A percentile compares a stretch with the other conserved stretches of the same genome.
Conservation (phyloP, 2,113 vertebrate species). For the Bagarius yarrelli region DNA sequence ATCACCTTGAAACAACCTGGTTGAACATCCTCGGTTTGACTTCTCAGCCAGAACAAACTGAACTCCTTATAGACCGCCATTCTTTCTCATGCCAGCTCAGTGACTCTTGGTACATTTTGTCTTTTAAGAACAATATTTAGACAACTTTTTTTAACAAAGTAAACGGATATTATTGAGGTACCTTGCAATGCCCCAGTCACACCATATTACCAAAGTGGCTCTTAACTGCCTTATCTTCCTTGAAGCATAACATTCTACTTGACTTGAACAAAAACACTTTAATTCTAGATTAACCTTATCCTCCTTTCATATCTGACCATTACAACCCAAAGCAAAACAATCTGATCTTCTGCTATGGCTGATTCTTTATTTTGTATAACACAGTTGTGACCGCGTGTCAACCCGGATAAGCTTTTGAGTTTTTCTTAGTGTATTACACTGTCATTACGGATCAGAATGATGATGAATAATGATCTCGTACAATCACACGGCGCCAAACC, state of each 20-base stretch:
- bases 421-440: conserved; percentile 27
- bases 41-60: conserved; percentile 34
- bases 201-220: neutral
- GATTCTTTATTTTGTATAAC: conserved; percentile 13
- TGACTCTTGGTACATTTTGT: conserved; percentile 29
- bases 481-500: neutral
- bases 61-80: conserved; percentile 1
- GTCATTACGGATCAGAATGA: conserved; percentile 33
- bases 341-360: conserved; percentile 2
- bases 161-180: neutral
- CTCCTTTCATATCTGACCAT: neutral
- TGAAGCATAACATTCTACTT: neutral
- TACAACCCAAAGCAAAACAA: neutral
- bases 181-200: neutral
- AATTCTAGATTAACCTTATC: neutral
- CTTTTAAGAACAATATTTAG: conserved; percentile 41
- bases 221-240: conserved; percentile 10
- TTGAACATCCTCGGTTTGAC: conserved; percentile 6
- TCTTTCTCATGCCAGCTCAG: conserved; percentile 22
- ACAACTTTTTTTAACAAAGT: conserved; percentile 20
- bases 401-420: neutral
- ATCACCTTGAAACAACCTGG: neutral
- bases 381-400: neutral
- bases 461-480: conserved; percentile 21
- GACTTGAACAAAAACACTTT: conserved; percentile 18